Evolutionary conservation across 2,888 invertebrate genomes (phyloP).

Genomic region (Marronus borbonicus): DNA sequence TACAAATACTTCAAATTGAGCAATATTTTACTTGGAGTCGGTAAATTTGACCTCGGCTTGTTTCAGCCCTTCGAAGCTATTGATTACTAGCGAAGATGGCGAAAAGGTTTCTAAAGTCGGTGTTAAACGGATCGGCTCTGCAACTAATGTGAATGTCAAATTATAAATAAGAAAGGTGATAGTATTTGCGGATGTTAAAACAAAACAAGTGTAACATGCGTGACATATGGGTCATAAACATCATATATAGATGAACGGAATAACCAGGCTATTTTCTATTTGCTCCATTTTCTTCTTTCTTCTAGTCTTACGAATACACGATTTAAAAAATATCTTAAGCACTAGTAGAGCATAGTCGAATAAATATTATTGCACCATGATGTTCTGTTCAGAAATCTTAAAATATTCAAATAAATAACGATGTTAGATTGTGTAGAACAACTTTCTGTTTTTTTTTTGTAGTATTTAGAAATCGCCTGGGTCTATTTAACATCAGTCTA

Average conservation of each 20-base stretch:
- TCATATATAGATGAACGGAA: conserved; percentile 8
- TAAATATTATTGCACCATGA: neutral
- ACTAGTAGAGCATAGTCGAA: neutral
- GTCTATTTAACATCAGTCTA: conserved; percentile 16
- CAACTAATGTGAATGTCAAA: conserved; percentile 67
- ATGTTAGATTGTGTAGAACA: conserved; percentile 5
- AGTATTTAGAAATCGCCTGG: conserved; percentile 14
- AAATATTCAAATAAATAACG: conserved; percentile 25
- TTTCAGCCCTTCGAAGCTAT: neutral
- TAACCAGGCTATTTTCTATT: conserved; percentile 29
- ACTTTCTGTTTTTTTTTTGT: neutral
- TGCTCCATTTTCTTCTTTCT: neutral
- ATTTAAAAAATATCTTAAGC: neutral
- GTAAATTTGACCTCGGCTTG: conserved; percentile 10
- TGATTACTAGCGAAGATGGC: too few relatives aligned
- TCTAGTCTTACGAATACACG: conserved; percentile 1
- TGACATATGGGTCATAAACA: conserved; percentile 48
- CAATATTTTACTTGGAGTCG: conserved; percentile 62
- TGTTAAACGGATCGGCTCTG: conserved; percentile 54
- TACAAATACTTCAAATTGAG: conserved; percentile 62
- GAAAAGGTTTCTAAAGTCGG: neutral
- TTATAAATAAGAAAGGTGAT: conserved; percentile 66
- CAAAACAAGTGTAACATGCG: conserved; percentile 38
- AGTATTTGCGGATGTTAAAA: conserved; percentile 59
- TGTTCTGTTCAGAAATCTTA: neutral